Base-by-base conservation (phyloP, 2,113 vertebrate species). In the Melierax canorus region DNA sequence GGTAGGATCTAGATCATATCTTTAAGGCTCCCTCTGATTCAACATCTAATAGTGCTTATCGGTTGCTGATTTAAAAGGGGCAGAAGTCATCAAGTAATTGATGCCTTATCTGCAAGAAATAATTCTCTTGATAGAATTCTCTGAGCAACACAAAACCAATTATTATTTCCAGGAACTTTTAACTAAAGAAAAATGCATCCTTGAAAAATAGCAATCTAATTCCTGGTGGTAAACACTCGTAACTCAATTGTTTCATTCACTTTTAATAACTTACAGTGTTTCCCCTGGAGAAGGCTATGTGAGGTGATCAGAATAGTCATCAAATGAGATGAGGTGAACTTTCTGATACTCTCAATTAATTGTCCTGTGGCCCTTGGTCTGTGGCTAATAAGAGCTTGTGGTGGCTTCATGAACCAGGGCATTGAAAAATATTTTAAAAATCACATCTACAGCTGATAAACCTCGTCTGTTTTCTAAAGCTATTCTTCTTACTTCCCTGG, bases 161-260 rank as follows among this genome's bases (percentile, higher is more conserved):
- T 80, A 92, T 75, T 96, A 91, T 95, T 97, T 94, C 66, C 59
- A 82, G 62, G 55, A 85, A 75, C 38, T 93, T 96, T 94, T 89
- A 90, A 95, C 58, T 48, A 72, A 88, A 91, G 80, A 91, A 93
- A 90, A 97, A 93, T 60, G 9, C 36, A 64, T 93, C 78, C 39
- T 87, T 67, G 64, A 94, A 92, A 94, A 86, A 82, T 6, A 75
- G 24, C 24, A 69, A 90, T 90, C 64, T 81, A 80, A 92, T 92
- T 90, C 69, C 69, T 87, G 74, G n/a, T 46, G 41, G 66, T 79
- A 91, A 95, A 97, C 48, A 58, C 46, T 74, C 12, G 5, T 89
- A 92, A 94, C 38, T 91, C 74, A 86, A 91, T 15, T 39, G 41
- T 94, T 93, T 76, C n/a, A 5, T 86, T 94, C 12, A 72, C 32